Percentiles rank a stretch among this genome's conserved stretches.
Conservation (phyloP, 2,888 invertebrate genomes). For the Leptura quadrifasciata region DNA sequence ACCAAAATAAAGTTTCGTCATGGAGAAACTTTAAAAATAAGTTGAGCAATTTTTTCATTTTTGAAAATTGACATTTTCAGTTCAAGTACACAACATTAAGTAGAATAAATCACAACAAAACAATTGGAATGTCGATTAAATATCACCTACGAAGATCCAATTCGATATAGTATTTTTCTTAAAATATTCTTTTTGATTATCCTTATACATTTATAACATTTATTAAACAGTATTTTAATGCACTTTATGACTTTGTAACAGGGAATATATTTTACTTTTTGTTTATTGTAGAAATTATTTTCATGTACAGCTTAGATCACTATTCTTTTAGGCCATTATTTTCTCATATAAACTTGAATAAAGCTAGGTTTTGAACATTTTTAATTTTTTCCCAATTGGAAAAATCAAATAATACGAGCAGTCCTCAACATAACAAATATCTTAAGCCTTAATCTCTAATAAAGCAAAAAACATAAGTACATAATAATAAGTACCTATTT, state of each 20-base stretch:
- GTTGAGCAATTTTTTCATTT: constrained; percentile 51
- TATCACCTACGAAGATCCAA: constrained; percentile 27
- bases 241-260: constrained; percentile 23
- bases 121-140: constrained; percentile 43
- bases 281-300: not conserved
- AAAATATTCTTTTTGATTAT: constrained; percentile 26
- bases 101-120: constrained; percentile 34
- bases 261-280: not conserved
- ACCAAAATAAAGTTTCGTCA: constrained; percentile 44
- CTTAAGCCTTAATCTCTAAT: constrained; percentile 32
- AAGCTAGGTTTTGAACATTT: not conserved
- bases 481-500: constrained; percentile 37
- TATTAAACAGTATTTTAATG: constrained; percentile 31
- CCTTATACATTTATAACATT: too few relatives aligned
- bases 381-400: not conserved
- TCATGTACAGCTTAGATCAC: constrained; percentile 11
- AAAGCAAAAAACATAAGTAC: constrained; percentile 40
- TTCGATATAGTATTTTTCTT: constrained; percentile 17
- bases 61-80: constrained; percentile 46
- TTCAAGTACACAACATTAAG: constrained; percentile 10
- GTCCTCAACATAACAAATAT: not conserved
- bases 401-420: constrained; percentile 8
- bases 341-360: not conserved
- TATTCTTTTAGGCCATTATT: constrained; percentile 20
- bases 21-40: constrained; percentile 44